These are phyloP conservation scores for Cygnus buccinator DNA, from an alignment of 2,113 vertebrate genomes.

Conservation along the genomic window DNA sequence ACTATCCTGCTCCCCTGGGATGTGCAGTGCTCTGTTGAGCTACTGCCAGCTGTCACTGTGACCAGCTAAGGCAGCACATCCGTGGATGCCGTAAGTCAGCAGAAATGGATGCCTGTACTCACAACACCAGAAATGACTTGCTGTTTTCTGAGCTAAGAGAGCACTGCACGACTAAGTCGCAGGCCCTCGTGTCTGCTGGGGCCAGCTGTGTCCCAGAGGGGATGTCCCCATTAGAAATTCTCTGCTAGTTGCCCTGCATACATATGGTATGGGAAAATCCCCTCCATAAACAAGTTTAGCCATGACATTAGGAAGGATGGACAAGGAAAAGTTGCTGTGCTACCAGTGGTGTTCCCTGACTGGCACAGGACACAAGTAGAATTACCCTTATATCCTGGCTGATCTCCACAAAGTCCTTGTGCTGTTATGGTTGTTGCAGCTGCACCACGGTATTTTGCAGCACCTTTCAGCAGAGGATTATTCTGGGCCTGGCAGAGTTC, in stretches of 20 bases:
- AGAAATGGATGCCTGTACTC: neutral
- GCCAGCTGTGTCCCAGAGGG: neutral
- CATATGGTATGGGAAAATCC: neutral
- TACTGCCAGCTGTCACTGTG: neutral
- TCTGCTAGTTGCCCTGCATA: neutral
- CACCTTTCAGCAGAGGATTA: neutral
- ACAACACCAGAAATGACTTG: accelerated
- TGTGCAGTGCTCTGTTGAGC: neutral
- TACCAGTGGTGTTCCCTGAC: neutral
- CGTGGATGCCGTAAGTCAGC: neutral
- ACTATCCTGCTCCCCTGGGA: accelerated
- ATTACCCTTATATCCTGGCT: neutral
- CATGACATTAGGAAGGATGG: neutral
- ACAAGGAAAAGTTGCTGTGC: neutral
- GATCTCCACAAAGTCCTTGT: neutral
- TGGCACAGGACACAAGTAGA: neutral
- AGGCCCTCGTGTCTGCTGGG: neutral
- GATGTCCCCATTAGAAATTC: neutral
- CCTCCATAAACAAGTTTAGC: neutral
- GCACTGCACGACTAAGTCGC: accelerated
- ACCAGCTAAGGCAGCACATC: neutral
- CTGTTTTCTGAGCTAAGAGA: neutral
- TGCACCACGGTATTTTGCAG: neutral
- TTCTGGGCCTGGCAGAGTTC: neutral
- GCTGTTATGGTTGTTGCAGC: neutral